These are phyloP conservation scores for Nomada hirtipes DNA, from an alignment of 2,888 invertebrate species.

Conservation along the genomic window DNA sequence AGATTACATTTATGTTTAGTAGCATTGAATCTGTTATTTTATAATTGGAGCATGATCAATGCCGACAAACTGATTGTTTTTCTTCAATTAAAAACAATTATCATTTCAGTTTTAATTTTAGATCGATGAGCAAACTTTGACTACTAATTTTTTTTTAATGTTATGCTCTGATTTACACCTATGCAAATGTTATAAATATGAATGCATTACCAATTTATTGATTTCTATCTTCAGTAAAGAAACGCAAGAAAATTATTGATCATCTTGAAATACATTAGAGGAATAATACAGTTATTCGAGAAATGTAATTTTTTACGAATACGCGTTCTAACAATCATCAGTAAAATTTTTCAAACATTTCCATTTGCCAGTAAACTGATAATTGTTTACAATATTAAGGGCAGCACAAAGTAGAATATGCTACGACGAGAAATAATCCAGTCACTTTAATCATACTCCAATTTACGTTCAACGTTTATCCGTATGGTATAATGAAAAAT, in stretches of 20 bases:
- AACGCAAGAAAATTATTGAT: not conserved
- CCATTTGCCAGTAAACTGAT: too few relatives aligned
- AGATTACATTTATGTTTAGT: slow-evolving; percentile 30
- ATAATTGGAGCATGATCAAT: slow-evolving; percentile 43
- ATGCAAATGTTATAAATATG: not conserved
- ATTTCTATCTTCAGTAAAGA: not conserved
- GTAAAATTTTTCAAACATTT: too few relatives aligned
- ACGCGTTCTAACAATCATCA: too few relatives aligned
- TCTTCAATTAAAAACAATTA: not conserved
- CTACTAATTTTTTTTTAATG: not conserved
- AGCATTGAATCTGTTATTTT: slow-evolving; percentile 14
- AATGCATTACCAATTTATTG: not conserved
- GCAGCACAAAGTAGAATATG: not conserved
- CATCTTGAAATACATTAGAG: not conserved
- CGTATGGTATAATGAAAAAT: slow-evolving; percentile 47
- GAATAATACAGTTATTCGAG: not conserved
- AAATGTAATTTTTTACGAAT: too few relatives aligned
- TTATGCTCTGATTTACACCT: not conserved
- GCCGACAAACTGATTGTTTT: slow-evolving; percentile 4
- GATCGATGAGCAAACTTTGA: not conserved
- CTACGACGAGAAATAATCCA: not conserved
- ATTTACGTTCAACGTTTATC: slow-evolving; percentile 41
- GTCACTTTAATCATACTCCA: slow-evolving; percentile 57
- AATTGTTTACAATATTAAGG: not conserved
- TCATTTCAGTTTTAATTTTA: not conserved